Evolutionary conservation across 2,113 vertebrate species (phyloP).

Genomic region (Nyctereutes procyonoides): DNA sequence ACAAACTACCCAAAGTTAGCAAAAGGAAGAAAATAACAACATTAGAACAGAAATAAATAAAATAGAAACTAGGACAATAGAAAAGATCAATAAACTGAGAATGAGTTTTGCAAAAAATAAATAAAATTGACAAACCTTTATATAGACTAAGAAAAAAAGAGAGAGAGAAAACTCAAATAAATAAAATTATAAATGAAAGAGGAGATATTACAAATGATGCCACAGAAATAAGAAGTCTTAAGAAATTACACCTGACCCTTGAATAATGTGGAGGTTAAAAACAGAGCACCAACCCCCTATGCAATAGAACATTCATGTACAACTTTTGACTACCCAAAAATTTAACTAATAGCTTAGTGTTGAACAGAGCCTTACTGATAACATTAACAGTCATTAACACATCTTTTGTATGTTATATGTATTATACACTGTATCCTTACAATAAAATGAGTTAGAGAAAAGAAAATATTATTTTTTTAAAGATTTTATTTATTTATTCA

Average conservation of each 20-base stretch:
- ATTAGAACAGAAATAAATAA: background rate
- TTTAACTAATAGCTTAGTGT: background rate
- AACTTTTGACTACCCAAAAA: background rate
- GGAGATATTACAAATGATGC: background rate
- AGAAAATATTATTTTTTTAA: background rate
- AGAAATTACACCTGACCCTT: background rate
- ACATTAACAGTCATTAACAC: background rate
- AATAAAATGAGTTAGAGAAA: background rate
- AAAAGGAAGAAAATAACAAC: background rate
- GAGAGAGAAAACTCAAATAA: background rate
- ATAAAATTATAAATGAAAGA: constrained; percentile 50
- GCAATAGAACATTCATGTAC: background rate
- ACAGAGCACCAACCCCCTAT: background rate
- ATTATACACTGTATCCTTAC: background rate
- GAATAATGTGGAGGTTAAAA: background rate
- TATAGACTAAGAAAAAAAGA: background rate
- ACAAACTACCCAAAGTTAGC: background rate
- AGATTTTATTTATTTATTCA: no score
- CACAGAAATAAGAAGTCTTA: background rate
- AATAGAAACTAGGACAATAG: background rate
- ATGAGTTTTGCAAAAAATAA: background rate
- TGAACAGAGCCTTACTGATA: background rate
- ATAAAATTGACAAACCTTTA: background rate
- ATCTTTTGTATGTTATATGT: background rate
- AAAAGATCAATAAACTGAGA: background rate